Evolutionary conservation across 2,113 vertebrate genomes (phyloP).

Genomic region (Catharus minimus): DNA sequence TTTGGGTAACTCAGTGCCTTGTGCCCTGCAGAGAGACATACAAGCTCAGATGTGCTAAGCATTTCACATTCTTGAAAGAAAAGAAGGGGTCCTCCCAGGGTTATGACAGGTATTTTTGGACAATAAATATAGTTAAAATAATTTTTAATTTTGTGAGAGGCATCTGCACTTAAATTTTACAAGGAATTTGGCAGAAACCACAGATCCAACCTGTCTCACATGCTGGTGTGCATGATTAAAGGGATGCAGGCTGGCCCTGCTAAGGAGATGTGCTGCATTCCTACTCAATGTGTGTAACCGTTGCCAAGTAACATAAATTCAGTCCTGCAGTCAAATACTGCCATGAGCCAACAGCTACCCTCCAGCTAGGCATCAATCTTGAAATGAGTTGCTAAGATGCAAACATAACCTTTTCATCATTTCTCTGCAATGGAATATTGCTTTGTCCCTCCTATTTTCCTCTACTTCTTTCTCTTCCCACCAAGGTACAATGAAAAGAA

Average conservation of each 20-base stretch:
- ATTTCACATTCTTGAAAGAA: background rate
- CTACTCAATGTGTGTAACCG: background rate
- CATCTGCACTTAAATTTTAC: background rate
- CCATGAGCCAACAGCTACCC: constrained; percentile 12
- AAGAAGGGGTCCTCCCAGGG: background rate
- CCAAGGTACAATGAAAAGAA: background rate
- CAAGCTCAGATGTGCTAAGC: background rate
- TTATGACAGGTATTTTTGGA: background rate
- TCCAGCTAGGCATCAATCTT: constrained; percentile 28
- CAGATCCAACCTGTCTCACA: background rate
- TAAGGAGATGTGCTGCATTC: background rate
- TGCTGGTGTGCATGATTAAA: background rate
- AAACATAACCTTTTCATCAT: background rate
- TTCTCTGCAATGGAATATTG: background rate
- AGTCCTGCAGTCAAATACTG: background rate
- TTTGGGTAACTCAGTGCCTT: background rate
- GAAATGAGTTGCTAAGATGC: background rate
- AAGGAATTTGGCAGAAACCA: background rate
- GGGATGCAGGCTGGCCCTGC: background rate
- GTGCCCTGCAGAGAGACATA: background rate
- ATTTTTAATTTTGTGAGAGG: background rate
- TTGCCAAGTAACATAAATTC: constrained; percentile 40
- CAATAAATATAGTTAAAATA: background rate
- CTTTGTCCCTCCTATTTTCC: background rate
- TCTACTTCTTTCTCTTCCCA: background rate